Evolutionary conservation across 2,888 invertebrate species (phyloP), one percentile per base, ranked within the genome.

Genomic region (Pterostichus madidus): DNA sequence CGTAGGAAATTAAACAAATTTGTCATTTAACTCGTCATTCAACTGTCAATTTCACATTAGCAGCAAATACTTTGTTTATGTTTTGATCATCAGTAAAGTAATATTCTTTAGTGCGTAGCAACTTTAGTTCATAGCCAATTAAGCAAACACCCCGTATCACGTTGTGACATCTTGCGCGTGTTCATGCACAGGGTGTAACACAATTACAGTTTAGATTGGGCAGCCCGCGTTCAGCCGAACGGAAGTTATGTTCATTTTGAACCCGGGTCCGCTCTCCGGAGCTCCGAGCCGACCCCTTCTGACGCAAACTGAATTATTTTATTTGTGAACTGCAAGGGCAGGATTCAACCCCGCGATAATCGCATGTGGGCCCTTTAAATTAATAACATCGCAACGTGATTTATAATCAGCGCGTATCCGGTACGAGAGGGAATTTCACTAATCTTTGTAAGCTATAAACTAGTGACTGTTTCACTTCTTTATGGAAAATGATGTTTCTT

Each of bases 121-220:
- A 6, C 39, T 7, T 39, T 1, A 7, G 39, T 39, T 39, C 39
- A 39, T 39, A 39, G 39, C 3, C 39, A 39, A 39, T 39, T 39
- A 39, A 39, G 39, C 39, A 39, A 39, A 39, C 39, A 39, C 39
- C 39, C 39, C 39, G 39, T 39, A 39, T 39, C 39, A 24, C n/a
- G 13, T 32, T 5, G 44, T 44, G 44, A 17, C 44, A 71, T 71
- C 68, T 71, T 71, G 39, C 68, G 24, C 39, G 56, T 56, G 56
- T 17, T 56, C 13, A 44, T 71, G 44, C 44, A 71, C 64, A 31
- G 17, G 59, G 44, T 24, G 88, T 87, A 88, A 89, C 88, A 88
- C 88, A 89, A 89, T 89, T 89, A 89, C 87, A 87, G 88, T 89
- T 88, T 88, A 88, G 88, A 88, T 89, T 88, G 88, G 88, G 87